Conservation (phyloP, 1,140 invertebrate species). For the Ooceraea biroi region DNA sequence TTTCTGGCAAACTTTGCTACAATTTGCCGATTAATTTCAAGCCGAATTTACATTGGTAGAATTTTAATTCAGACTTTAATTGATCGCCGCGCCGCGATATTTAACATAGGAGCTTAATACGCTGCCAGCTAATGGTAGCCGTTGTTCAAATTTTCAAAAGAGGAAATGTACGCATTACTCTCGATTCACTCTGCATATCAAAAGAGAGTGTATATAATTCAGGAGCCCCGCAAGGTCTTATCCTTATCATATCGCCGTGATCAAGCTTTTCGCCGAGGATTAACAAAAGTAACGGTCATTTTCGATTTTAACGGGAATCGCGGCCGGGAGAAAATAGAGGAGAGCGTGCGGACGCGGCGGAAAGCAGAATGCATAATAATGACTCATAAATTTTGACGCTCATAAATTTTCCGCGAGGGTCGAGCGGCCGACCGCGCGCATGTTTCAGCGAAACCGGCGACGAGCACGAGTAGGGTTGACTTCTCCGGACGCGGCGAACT, state of each 20-base stretch:
- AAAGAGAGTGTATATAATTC: conserved; percentile 19
- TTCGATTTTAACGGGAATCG: conserved; percentile 22
- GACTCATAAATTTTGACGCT: conserved; percentile 78
- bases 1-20: neutral
- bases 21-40: neutral
- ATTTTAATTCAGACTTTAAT: neutral
- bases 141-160: neutral
- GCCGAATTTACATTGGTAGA: neutral
- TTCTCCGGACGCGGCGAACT: conserved; percentile 53
- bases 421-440: conserved; percentile 44
- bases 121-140: neutral
- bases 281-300: conserved; percentile 56
- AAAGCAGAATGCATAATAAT: conserved; percentile 80
- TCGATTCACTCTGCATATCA: conserved; percentile 6
- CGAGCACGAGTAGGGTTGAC: conserved; percentile 54
- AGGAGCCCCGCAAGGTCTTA: neutral
- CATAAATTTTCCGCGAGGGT: conserved; percentile 66
- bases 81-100: neutral
- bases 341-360: conserved; percentile 44
- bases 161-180: neutral
- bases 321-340: conserved; percentile 29
- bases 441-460: conserved; percentile 71
- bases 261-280: conserved; percentile 30
- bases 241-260: conserved; percentile 1
- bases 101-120: conserved; percentile 3